Evolutionary conservation across 2,113 vertebrate genomes (phyloP).

Genomic region (Salvelinus namaycush): DNA sequence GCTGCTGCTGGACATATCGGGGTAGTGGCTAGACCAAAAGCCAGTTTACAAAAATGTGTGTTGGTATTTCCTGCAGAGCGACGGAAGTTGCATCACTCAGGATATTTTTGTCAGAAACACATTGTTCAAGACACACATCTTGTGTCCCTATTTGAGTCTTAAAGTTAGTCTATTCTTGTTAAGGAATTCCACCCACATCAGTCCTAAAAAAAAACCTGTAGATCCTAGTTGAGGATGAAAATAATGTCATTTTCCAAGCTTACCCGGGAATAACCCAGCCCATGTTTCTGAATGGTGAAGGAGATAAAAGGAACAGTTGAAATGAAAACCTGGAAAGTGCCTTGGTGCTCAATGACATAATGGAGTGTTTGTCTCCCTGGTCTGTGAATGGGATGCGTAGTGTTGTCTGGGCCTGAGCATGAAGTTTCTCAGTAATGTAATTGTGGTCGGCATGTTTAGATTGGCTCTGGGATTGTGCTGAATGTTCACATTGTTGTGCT

Average conservation of each 20-base stretch:
- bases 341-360: slow-evolving; percentile 50
- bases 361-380: slow-evolving; percentile 43
- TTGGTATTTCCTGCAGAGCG: neutral
- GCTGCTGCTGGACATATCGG: neutral
- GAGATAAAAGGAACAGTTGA: slow-evolving; percentile 38
- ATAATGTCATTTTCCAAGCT: too few species aligned
- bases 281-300: slow-evolving; percentile 7
- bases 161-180: neutral
- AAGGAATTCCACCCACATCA: neutral
- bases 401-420: slow-evolving; percentile 15
- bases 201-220: slow-evolving; percentile 5
- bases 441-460: neutral
- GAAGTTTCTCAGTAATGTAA: neutral
- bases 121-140: neutral
- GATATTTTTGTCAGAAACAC: neutral
- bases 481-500: neutral
- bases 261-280: neutral
- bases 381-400: slow-evolving; percentile 43
- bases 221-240: neutral
- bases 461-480: neutral
- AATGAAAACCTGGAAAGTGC: slow-evolving; percentile 47
- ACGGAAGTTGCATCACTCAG: neutral
- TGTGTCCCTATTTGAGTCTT: neutral
- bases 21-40: neutral
- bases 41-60: neutral